A percentile compares a stretch with the other conserved stretches of the same genome.
Evolutionary conservation across 1,140 invertebrate species (phyloP).

Genomic region (Apis laboriosa): DNA sequence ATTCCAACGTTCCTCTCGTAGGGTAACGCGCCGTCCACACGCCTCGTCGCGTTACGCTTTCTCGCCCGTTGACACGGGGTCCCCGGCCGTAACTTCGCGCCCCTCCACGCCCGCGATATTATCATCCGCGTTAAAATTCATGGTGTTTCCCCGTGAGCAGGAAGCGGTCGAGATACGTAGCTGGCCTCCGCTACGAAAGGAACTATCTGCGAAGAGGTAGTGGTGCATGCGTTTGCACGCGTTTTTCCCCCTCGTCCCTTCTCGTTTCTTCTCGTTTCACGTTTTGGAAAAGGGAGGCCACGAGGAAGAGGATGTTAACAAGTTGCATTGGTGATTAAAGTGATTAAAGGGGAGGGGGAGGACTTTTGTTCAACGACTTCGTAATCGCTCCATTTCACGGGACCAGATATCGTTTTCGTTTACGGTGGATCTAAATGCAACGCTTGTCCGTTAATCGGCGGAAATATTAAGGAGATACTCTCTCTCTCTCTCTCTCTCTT

Average conservation of each 20-base stretch:
- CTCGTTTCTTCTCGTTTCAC: too few relatives aligned
- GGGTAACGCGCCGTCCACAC: not conserved
- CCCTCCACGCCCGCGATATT: conserved; percentile 5
- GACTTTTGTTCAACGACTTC: not conserved
- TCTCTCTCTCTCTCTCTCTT: too few relatives aligned
- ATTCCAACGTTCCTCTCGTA: not conserved
- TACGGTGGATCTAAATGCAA: not conserved
- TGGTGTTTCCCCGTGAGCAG: conserved; percentile 22
- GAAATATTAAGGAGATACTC: conserved; percentile 39
- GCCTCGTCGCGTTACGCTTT: conserved; percentile 33
- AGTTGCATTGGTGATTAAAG: too few relatives aligned
- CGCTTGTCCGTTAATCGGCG: conserved; percentile 18
- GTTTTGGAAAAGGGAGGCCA: too few relatives aligned
- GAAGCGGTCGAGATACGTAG: conserved; percentile 5
- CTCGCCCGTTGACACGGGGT: conserved; percentile 37
- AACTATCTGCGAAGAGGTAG: not conserved
- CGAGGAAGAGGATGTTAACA: not conserved
- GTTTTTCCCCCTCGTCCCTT: not conserved
- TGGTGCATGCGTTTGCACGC: not conserved
- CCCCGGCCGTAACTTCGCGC: conserved; percentile 22
- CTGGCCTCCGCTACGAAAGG: not conserved
- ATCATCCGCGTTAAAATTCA: conserved; percentile 53
- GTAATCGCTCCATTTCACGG: not conserved
- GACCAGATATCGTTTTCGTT: too few relatives aligned
- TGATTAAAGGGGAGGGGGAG: not conserved